Percentiles rank a stretch among this genome's conserved stretches.
phyloP scores from a whole-genome alignment of 2,888 invertebrate species.

The Arenicola marina region DNA sequence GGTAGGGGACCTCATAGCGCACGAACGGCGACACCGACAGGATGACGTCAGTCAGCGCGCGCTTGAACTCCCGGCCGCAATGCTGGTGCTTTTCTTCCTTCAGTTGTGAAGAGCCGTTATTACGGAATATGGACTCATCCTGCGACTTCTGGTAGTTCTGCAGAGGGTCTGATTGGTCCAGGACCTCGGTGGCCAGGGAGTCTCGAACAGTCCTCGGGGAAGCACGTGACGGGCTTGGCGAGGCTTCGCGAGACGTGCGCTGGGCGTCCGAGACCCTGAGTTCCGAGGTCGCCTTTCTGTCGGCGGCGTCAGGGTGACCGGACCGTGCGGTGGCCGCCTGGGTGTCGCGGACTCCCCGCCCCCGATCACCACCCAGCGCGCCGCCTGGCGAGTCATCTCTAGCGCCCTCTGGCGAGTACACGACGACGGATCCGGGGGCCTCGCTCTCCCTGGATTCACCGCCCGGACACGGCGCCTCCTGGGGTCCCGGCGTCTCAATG shows the following conservation, averaged over 20 bases:
- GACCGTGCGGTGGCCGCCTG: too few species aligned
- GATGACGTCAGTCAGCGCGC: constrained; percentile 75
- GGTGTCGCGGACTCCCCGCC: neutral
- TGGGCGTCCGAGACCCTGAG: neutral
- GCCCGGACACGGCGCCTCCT: too few species aligned
- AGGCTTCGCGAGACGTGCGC: neutral
- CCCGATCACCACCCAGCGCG: neutral
- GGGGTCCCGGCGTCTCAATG: neutral
- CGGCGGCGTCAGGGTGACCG: neutral
- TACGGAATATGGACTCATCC: constrained; percentile 57
- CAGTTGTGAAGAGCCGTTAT: constrained; percentile 36
- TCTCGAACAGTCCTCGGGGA: neutral
- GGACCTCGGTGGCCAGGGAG: neutral
- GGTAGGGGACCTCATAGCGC: constrained; percentile 80
- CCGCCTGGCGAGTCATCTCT: neutral
- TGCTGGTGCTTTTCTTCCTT: constrained; percentile 55
- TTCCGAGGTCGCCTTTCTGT: neutral
- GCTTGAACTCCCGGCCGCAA: constrained; percentile 72
- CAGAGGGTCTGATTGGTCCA: constrained; percentile 72
- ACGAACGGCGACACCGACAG: constrained; percentile 86
- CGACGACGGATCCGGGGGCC: neutral
- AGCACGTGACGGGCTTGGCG: neutral
- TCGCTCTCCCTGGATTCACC: neutral
- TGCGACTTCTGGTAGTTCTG: constrained; percentile 65
- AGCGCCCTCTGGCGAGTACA: too few species aligned